These are phyloP conservation scores for Mylabris phalerata DNA, from an alignment of 1,140 invertebrate species.

Conservation along the genomic window DNA sequence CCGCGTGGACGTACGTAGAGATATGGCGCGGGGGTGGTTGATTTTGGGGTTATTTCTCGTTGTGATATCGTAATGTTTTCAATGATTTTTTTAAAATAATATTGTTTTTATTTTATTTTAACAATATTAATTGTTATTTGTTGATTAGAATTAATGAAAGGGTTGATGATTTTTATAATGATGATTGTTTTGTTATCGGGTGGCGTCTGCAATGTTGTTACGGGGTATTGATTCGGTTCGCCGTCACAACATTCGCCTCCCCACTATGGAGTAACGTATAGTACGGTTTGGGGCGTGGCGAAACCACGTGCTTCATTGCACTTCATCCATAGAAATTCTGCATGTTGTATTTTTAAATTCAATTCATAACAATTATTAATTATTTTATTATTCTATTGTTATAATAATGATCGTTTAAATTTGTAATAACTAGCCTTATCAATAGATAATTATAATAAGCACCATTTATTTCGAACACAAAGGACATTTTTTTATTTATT, in stretches of 20 bases:
- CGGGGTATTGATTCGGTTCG: constrained; percentile 23
- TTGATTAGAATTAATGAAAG: too few species aligned
- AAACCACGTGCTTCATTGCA: constrained; percentile 17
- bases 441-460: too few species aligned
- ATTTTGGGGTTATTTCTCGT: background rate
- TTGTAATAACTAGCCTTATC: too few species aligned
- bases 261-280: constrained; percentile 21
- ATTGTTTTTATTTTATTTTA: constrained; percentile 6
- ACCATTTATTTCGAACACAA: too few species aligned
- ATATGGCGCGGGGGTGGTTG: background rate
- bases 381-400: too few species aligned
- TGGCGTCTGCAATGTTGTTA: constrained; percentile 22
- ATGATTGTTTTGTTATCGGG: constrained; percentile 14
- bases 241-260: constrained; percentile 26
- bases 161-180: too few species aligned
- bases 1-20: too few species aligned
- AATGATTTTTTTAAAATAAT: background rate
- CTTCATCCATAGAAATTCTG: constrained; percentile 11
- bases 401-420: too few species aligned
- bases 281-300: constrained; percentile 21
- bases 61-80: background rate
- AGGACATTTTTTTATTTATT: too few species aligned
- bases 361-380: background rate
- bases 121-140: constrained; percentile 8
- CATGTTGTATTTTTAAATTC: constrained; percentile 1